Conservation (phyloP, 2,113 vertebrate genomes). For the Ia io region DNA sequence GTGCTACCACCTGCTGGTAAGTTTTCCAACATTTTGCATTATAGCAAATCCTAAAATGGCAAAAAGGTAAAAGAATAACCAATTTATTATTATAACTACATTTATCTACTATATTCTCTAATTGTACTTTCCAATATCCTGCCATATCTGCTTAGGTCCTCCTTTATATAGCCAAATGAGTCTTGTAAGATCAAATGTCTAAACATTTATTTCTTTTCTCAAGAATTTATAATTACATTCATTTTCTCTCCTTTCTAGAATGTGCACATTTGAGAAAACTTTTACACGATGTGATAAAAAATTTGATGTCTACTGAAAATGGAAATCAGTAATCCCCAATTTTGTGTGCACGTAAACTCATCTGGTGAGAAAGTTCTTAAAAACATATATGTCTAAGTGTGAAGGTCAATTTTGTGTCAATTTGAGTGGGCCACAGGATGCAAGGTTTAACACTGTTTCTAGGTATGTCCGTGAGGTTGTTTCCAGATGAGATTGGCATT, state of each 20-base stretch:
- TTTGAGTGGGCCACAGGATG: not conserved
- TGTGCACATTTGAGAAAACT: not conserved
- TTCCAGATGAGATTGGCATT: not conserved
- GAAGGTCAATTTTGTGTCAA: not conserved
- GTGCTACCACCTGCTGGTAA: conserved; percentile 75
- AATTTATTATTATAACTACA: not conserved
- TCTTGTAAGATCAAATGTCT: not conserved
- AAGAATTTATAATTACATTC: not conserved
- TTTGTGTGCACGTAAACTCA: not conserved
- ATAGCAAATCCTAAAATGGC: not conserved
- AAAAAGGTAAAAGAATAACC: not conserved
- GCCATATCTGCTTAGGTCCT: not conserved
- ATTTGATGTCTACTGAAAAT: not conserved
- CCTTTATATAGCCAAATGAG: not conserved
- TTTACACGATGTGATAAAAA: not conserved
- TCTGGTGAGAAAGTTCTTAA: not conserved
- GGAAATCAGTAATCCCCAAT: not conserved
- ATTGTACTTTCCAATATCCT: not conserved
- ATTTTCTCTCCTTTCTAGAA: not conserved
- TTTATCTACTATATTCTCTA: not conserved
- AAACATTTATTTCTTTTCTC: not conserved
- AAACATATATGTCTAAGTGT: not conserved
- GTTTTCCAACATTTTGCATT: conserved; percentile 34
- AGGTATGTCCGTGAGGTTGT: not conserved
- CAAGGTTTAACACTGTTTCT: not conserved